Base-by-base conservation (phyloP, 2,797 vertebrate species). In the Bovichtus diacanthus region DNA sequence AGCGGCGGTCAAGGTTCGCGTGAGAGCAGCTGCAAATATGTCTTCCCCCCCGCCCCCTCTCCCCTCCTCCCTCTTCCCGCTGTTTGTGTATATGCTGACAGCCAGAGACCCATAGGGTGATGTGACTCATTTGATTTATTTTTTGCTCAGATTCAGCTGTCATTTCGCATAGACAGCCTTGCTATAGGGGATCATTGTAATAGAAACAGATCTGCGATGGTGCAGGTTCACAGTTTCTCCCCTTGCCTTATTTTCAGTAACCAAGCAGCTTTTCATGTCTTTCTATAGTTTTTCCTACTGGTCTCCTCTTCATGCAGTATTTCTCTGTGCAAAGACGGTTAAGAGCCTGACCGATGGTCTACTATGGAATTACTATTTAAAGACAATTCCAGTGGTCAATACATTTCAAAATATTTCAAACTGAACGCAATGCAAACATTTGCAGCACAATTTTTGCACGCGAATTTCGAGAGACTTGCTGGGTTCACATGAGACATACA, bases 81-180 rank as follows among this genome's bases (percentile, higher is more conserved):
- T 19, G 69, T 88, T 87, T 90, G 80, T 88, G 78, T 88, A 77
- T 78, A 80, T 80, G 74, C 78, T 85, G 85, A 92, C 86, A 86
- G 76, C 70, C 15, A 81, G 21, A 80, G 80, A 88, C 87, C 87
- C 85, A 82, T 77, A 56, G 82, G 83, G 71, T 78, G 77, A 85
- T 78, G 85, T 87, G 90, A 93, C 87, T 90, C 87, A 87, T 88
- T 88, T 76, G 73, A 87, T 81, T 74, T 80, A 68, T 77, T 87
- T 59, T 56, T 43, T 44, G 41, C 78, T 74, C 63, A 55, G 53
- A 84, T 90, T 91, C 74, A 80, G 77, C 87, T 88, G 87, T 89
- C 87, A 83, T 93, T 87, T 84, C 75, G 83, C 81, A 83, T 70
- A 43, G 71, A 78, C 84, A 59, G 83, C 38, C 53, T 79, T 74